These are phyloP conservation scores for Polyergus mexicanus DNA, from an alignment of 1,140 invertebrate genomes.

Conservation along the genomic window DNA sequence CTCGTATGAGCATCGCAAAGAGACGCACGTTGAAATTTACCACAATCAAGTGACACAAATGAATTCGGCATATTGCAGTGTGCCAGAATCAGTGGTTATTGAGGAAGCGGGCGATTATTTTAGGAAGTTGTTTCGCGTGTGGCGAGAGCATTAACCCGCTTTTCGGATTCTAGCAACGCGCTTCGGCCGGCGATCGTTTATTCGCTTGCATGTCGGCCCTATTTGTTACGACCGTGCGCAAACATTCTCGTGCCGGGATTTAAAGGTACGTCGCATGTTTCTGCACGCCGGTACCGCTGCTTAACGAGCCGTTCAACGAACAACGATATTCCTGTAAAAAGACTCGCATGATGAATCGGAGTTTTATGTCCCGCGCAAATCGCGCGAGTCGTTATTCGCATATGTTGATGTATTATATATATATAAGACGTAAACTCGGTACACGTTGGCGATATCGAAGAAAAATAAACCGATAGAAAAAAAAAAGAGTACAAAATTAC, in stretches of 20 bases:
- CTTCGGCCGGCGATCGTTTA: slow-evolving; percentile 56
- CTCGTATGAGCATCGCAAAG: background rate
- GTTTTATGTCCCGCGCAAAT: slow-evolving; percentile 49
- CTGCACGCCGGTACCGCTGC: slow-evolving; percentile 3
- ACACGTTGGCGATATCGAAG: background rate
- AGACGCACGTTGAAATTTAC: background rate
- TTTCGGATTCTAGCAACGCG: slow-evolving; percentile 52
- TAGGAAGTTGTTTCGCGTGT: slow-evolving; percentile 67
- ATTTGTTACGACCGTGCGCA: slow-evolving; percentile 52
- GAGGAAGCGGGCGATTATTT: slow-evolving; percentile 65
- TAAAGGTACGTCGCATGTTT: slow-evolving; percentile 70
- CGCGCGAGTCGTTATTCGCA: slow-evolving; percentile 35
- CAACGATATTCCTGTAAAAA: slow-evolving; percentile 31
- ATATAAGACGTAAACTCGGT: background rate
- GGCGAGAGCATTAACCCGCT: slow-evolving; percentile 68
- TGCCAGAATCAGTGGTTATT: slow-evolving; percentile 49
- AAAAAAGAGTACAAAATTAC: too few relatives aligned
- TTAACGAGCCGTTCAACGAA: slow-evolving; percentile 60
- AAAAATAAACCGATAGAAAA: background rate
- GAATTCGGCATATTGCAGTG: slow-evolving; percentile 55
- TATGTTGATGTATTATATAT: too few relatives aligned
- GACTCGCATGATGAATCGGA: slow-evolving; percentile 44
- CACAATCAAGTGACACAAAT: slow-evolving; percentile 17
- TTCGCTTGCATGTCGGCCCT: slow-evolving; percentile 63
- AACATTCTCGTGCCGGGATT: slow-evolving; percentile 44